Evolutionary conservation across 1,140 invertebrate species (phyloP), one percentile per base, ranked within the genome.

Genomic region (Pomacea maculata): DNA sequence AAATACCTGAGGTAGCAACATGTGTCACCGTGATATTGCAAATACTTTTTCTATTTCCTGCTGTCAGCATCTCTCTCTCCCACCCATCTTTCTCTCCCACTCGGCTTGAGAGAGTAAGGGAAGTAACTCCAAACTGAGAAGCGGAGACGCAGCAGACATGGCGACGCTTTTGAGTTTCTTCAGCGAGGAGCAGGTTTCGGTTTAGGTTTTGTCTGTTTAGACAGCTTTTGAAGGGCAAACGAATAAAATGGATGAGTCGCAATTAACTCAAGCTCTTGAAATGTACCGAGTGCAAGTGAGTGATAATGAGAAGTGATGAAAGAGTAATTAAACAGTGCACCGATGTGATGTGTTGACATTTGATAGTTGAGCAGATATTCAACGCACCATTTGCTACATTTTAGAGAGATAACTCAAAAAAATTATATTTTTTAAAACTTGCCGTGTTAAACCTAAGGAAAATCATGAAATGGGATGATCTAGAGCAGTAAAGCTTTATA

Each of bases 281-380:
- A 54, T 78, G 7, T 78, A 78, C 54, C 64, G 77, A 65, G 77
- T 65, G 25, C 77, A 78, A 65, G 77, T 78, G 70, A 70, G 55
- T 68, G 21, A 45, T 45, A 34, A 29, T 34, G 54, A 54, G 29
- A 73, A 45, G 54, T n/a, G 25, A n/a, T 76, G 61, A 25, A 54
- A 29, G 34, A 54, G 61, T 15, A 29, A 14, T 29, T 29, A 61
- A 45, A 45, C 34, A 45, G 6, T 4, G 34, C 34, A 45, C 34
- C 34, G 34, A 45, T 6, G 34, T 45, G 34, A 45, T 45, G 34
- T 45, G 34, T 45, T 45, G 34, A 45, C 34, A 45, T 45, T 45
- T 45, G 34, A 45, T 45, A 45, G 34, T 45, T 45, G 34, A 45
- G 6, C 34, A 45, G 34, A 45, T 4, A 45, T 2, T 45, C 34